Base-by-base conservation (phyloP, 2,113 vertebrate species). In the Hippocampus comes region DNA sequence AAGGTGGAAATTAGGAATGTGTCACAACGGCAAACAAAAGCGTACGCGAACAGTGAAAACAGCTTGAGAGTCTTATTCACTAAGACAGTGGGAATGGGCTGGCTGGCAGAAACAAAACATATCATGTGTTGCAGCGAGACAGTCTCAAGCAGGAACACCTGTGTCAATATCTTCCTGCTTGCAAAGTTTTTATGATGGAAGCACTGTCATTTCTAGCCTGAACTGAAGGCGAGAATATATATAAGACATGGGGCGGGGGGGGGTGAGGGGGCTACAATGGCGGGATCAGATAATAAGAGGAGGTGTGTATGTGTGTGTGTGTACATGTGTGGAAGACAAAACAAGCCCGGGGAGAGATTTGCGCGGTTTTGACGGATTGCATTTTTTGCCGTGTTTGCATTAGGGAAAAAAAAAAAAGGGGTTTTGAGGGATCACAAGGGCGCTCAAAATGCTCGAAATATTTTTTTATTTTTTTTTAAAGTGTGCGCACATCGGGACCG, bases 311-410 rank as follows among this genome's bases (percentile, higher is more conserved):
- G 30, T 34, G 30, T 20, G 15, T 34, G 8, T 20, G 17, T 34
- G 8, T 34, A 9, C 6, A 6, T 21, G n/a, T 43, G 34, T 23
- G 75, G n/a, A 67, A 74, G 67, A 75, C 78, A 75, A 81, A 81
- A 79, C 59, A 70, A 67, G 59, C 27, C 72, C 63, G 72, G 68
- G 38, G 59, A 83, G 75, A 83, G 77, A 72, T 75, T 71, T 72
- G 80, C 14, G 46, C 76, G 73, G 74, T 82, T 85, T 66, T 69
- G 76, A 86, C 81, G 71, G 80, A 82, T 78, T 79, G 78, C 64
- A 46, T 79, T 89, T 87, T 86, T 73, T 89, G 88, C 86, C 82
- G 85, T 89, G 89, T 91, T 91, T 90, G 89, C 90, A 90, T 91
- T 90, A 86, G 87, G 89, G 85, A 83, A 83, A 81, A 25, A 25